Percentiles rank a stretch among this genome's conserved stretches.
Evolutionary conservation across 2,113 vertebrate species (phyloP).

Genomic region (Xenopus tropicalis): UCB_Xtro_10.0 CM004452.2:25658501-25659000

Average conservation of each 20-base stretch:
- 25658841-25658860: too few relatives aligned
- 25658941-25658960: too few relatives aligned
- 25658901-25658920: too few relatives aligned
- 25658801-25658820: constrained; percentile 10
- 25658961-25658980: too few relatives aligned
- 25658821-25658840: too few relatives aligned
- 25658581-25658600: constrained; percentile 21
- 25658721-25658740: constrained; percentile 17
- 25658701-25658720: constrained; percentile 31
- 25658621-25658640: constrained; percentile 35
- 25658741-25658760: constrained; percentile 19
- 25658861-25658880: too few relatives aligned
- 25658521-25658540: constrained; percentile 14
- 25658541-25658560: constrained; percentile 2
- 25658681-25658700: constrained; percentile 18
- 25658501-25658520: constrained; percentile 27
- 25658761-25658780: constrained; percentile 17
- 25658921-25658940: too few relatives aligned
- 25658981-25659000: too few relatives aligned
- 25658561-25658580: neutral
- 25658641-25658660: constrained; percentile 22
- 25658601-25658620: neutral
- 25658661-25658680: constrained; percentile 38
- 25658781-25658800: constrained; percentile 19
- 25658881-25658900: too few relatives aligned